Conservation (phyloP, 2,113 vertebrate genomes). For the Megatriorchis doriae region DNA sequence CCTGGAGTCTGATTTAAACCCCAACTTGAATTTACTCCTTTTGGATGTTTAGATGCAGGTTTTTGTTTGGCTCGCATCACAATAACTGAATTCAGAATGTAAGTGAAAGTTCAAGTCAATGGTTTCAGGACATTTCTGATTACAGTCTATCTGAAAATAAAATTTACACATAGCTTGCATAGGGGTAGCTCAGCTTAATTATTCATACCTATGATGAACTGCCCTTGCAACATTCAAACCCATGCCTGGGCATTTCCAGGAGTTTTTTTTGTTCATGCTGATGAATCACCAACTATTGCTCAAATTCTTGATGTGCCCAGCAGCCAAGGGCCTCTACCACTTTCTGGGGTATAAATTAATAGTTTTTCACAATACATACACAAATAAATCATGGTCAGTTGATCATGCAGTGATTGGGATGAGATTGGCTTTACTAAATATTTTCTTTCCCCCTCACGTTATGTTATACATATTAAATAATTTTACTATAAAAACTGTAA, state of each 20-base stretch:
- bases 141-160: not conserved
- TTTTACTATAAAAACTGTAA: not conserved
- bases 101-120: not conserved
- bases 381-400: not conserved
- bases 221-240: not conserved
- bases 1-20: constrained; percentile 57
- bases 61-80: not conserved
- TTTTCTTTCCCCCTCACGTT: not conserved
- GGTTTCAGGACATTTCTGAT: not conserved
- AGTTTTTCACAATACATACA: not conserved
- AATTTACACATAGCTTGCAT: not conserved
- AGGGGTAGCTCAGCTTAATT: not conserved
- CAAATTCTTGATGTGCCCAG: not conserved
- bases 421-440: not conserved
- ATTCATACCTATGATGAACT: not conserved
- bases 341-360: not conserved
- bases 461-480: not conserved
- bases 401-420: not conserved
- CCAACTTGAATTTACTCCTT: constrained; percentile 33
- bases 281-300: not conserved
- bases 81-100: constrained; percentile 23
- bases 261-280: not conserved
- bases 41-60: constrained; percentile 11
- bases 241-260: not conserved
- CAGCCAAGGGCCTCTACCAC: not conserved